Conservation (phyloP, 2,797 vertebrate genomes). For the Sylvilagus floridanus region DNA sequence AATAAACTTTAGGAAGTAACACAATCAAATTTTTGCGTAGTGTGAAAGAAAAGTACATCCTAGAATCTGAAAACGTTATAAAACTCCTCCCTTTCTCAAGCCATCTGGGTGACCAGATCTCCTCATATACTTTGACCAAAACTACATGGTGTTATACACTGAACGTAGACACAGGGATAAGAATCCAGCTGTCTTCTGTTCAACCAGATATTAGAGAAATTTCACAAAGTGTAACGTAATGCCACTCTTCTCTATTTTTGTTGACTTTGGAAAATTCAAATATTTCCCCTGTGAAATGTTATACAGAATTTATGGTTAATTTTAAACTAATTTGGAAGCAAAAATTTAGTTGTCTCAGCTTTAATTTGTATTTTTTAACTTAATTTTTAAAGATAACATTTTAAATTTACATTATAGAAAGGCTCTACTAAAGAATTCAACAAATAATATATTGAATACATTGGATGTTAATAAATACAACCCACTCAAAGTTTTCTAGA, state of each 20-base stretch:
- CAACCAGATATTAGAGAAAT: background rate
- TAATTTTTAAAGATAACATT: too few relatives aligned
- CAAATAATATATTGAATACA: background rate
- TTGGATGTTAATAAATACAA: background rate
- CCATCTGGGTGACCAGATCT: background rate
- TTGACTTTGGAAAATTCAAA: background rate
- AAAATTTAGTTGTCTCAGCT: background rate
- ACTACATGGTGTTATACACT: background rate
- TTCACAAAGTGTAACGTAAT: background rate
- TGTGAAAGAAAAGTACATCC: background rate
- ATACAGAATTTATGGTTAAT: background rate
- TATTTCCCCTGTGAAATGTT: background rate
- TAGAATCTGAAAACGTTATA: conserved; percentile 2
- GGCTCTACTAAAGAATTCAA: too few relatives aligned
- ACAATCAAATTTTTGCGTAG: background rate
- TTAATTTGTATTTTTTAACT: background rate
- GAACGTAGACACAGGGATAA: background rate
- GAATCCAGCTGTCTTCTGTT: background rate
- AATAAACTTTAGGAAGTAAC: background rate
- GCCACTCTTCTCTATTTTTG: background rate
- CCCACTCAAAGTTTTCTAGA: background rate
- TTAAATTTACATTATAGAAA: too few relatives aligned
- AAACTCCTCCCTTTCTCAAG: background rate
- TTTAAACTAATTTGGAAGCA: background rate
- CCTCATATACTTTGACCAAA: background rate